A percentile compares a stretch with the other conserved stretches of the same genome.
These are phyloP conservation scores for Linnaemya tessellans DNA, from an alignment of 2,888 invertebrate genomes.

Conservation along the genomic window DNA sequence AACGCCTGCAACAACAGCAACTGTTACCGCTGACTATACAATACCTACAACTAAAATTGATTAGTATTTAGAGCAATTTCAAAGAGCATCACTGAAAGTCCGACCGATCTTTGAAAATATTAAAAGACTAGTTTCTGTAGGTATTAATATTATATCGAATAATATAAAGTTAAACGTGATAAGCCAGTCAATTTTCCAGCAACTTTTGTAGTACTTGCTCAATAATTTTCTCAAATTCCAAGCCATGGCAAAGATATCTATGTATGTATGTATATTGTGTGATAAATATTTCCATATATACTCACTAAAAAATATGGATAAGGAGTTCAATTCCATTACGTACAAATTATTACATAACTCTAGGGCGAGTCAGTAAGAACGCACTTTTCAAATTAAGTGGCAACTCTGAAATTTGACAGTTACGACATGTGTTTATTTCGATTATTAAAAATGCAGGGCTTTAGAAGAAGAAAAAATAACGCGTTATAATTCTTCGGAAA, in stretches of 20 bases:
- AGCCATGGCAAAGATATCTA: neutral
- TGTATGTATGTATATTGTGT: no score
- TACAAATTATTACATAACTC: no score
- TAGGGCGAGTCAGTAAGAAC: no score
- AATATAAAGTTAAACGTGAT: neutral
- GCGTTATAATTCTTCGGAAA: no score
- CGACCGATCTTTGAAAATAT: slow-evolving; percentile 18
- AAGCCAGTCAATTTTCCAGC: neutral
- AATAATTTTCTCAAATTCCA: neutral
- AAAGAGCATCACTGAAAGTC: slow-evolving; percentile 24
- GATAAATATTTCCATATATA: no score
- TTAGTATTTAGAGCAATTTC: slow-evolving; percentile 78
- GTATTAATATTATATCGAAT: neutral
- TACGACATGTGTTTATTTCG: no score
- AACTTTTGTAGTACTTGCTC: neutral
- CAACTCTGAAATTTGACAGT: no score
- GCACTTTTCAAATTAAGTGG: no score
- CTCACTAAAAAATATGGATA: no score
- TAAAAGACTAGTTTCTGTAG: slow-evolving; percentile 8
- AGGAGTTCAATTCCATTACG: no score
- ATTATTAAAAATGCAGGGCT: no score
- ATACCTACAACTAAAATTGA: slow-evolving; percentile 83
- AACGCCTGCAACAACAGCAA: slow-evolving; percentile 15
- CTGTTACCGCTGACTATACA: slow-evolving; percentile 77
- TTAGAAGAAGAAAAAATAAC: no score